A percentile compares a stretch with the other conserved stretches of the same genome.
Conservation (phyloP, 2,888 invertebrate species). For the Cheilosia urbana region DNA sequence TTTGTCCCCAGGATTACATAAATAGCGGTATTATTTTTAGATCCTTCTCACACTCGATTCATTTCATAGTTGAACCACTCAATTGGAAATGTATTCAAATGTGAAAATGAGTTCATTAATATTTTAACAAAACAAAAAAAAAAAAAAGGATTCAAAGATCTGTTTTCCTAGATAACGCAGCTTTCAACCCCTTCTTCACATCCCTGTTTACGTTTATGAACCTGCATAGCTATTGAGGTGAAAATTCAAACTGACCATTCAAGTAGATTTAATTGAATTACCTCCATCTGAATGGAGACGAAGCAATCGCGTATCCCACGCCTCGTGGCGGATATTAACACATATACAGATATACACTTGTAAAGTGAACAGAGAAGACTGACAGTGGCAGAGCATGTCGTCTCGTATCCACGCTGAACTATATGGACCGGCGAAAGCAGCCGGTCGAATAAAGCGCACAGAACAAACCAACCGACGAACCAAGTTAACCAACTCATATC, state of each 20-base stretch:
- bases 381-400: background rate
- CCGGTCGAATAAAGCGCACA: slow-evolving; percentile 35
- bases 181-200: slow-evolving; percentile 17
- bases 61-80: slow-evolving; percentile 44
- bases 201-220: slow-evolving; percentile 25
- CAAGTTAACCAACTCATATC: slow-evolving; percentile 69
- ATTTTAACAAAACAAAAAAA: slow-evolving; percentile 32
- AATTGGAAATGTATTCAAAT: slow-evolving; percentile 75
- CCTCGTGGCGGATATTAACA: slow-evolving; percentile 22
- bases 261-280: slow-evolving; percentile 75
- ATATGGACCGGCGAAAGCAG: slow-evolving; percentile 42
- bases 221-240: slow-evolving; percentile 71
- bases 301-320: slow-evolving; percentile 29
- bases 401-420: slow-evolving; percentile 25
- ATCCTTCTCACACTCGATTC: slow-evolving; percentile 8
- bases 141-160: slow-evolving; percentile 36
- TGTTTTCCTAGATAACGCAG: slow-evolving; percentile 40
- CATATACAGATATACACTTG: background rate
- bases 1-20: slow-evolving; percentile 58
- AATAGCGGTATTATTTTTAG: slow-evolving; percentile 71
- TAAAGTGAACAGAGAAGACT: slow-evolving; percentile 3
- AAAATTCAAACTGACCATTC: slow-evolving; percentile 74
- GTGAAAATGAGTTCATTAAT: slow-evolving; percentile 74
- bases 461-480: slow-evolving; percentile 57
- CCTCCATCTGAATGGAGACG: slow-evolving; percentile 45